Conservation (phyloP, 2,797 vertebrate species). For the Phalanger gymnotis region DNA sequence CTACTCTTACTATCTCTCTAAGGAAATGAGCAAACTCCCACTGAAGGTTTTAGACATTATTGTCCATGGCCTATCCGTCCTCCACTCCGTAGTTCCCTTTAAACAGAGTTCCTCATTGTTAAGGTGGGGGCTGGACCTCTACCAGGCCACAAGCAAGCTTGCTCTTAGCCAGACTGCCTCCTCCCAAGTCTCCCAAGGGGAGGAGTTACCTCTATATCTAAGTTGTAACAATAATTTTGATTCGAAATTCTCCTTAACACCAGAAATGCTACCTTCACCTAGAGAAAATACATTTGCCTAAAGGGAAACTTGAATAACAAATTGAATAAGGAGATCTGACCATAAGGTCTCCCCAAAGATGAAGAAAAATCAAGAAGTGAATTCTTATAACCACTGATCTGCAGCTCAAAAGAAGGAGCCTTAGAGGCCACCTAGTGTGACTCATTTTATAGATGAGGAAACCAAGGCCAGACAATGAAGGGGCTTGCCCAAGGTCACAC, state of each 20-base stretch:
- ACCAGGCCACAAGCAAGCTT: neutral
- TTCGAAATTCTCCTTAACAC: neutral
- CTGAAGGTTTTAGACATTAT: neutral
- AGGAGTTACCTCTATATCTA: neutral
- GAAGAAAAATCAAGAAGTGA: neutral
- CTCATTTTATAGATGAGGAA: neutral
- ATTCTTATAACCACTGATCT: neutral
- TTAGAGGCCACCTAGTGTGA: neutral
- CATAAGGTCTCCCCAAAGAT: slow-evolving; percentile 7
- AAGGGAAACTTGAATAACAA: neutral
- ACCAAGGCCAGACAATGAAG: neutral
- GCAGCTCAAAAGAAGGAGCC: neutral
- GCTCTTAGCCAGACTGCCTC: neutral
- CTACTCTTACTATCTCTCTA: neutral
- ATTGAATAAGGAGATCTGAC: neutral
- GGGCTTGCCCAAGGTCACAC: neutral
- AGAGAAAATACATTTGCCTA: slow-evolving; percentile 4
- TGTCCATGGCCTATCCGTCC: neutral
- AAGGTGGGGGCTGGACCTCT: neutral
- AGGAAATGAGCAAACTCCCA: neutral
- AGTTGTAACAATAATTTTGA: neutral
- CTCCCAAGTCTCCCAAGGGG: neutral
- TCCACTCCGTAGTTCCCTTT: neutral
- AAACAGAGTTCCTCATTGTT: neutral
- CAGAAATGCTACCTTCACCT: neutral